Conservation (phyloP, 2,888 invertebrate genomes). For the Hemistola chrysoprasaria region DNA sequence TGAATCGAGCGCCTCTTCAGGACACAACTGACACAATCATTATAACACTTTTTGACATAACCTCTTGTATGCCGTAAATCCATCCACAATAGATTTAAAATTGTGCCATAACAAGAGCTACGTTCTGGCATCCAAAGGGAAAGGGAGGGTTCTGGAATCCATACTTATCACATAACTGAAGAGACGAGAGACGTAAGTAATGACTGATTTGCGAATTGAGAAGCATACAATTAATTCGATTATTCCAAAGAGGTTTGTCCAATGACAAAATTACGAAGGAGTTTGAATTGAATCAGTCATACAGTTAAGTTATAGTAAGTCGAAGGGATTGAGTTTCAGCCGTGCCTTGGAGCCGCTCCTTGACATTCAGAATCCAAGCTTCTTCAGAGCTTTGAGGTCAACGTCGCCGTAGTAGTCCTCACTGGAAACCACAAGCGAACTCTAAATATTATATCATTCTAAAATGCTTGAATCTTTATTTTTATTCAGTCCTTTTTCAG, state of each 20-base stretch:
- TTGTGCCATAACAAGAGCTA: too few relatives aligned
- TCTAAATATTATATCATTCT: constrained; percentile 3
- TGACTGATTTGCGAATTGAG: too few relatives aligned
- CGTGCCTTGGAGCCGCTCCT: constrained; percentile 76
- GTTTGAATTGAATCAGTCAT: constrained; percentile 7
- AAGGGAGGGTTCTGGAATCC: too few relatives aligned
- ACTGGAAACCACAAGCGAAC: constrained; percentile 73
- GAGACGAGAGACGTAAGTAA: too few relatives aligned
- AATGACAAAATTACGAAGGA: constrained; percentile 40
- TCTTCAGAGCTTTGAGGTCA: constrained; percentile 93
- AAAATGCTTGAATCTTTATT: too few relatives aligned
- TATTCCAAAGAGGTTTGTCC: too few relatives aligned
- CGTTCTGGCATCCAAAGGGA: too few relatives aligned
- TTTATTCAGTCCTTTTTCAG: too few relatives aligned
- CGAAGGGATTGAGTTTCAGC: constrained; percentile 68
- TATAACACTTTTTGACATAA: constrained; percentile 19
- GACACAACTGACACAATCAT: constrained; percentile 47
- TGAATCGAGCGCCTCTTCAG: constrained; percentile 63
- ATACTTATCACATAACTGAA: too few relatives aligned
- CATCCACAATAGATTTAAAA: too few relatives aligned
- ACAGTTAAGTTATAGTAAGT: constrained; percentile 57
- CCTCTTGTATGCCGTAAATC: too few relatives aligned
- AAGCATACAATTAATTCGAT: too few relatives aligned
- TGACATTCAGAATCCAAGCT: constrained; percentile 87
- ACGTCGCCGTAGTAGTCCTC: constrained; percentile 97